Evolutionary conservation across 2,888 invertebrate species (phyloP), one percentile per base, ranked within the genome.

Genomic region (Ashinkailepas kermadecensis): DNA sequence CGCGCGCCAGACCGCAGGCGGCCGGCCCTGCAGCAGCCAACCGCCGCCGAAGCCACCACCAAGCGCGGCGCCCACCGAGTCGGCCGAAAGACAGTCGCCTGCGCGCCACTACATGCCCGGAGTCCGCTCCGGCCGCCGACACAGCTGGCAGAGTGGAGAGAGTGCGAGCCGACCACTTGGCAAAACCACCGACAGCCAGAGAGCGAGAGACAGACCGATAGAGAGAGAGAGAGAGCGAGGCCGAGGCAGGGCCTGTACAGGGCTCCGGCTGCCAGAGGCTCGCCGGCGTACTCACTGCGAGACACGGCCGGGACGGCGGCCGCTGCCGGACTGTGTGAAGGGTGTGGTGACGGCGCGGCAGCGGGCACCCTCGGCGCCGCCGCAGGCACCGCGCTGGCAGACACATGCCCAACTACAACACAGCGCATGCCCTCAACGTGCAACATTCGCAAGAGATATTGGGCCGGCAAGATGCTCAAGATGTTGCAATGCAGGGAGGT

Each of bases 271-370:
- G 59, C 21, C 57, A 67, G 67, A 11, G 12, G 67, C 25, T 25
- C 67, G 21, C 23, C 25, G 21, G 11, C 54, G 54, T 58, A 64
- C 80, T 80, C 56, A 74, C 74, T 74, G 74, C 74, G 74, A 9
- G 74, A 74, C 54, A 39, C 74, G 74, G 81, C 65, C 57, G 70
- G 59, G 78, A 78, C 78, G 62, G 59, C 25, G 70, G 81, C 54
- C n/a, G 81, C 57, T 8, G 56, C 25, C 15, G 81, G 39, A 81
- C 39, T 39, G 39, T 39, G 11, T 59, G 59, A 65, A 15, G 39
- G 8, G 74, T 1, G 59, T 15, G 18, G 74, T 39, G 54, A 62
- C 62, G 67, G 81, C 8, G 56, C 65, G 23, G 56, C 54, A 15
- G 74, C 74, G 8, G 74, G 54, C 39, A 39, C 39, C 54, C 78